Conservation (phyloP, 1,140 invertebrate species). For the Nixonia krombeini region DNA sequence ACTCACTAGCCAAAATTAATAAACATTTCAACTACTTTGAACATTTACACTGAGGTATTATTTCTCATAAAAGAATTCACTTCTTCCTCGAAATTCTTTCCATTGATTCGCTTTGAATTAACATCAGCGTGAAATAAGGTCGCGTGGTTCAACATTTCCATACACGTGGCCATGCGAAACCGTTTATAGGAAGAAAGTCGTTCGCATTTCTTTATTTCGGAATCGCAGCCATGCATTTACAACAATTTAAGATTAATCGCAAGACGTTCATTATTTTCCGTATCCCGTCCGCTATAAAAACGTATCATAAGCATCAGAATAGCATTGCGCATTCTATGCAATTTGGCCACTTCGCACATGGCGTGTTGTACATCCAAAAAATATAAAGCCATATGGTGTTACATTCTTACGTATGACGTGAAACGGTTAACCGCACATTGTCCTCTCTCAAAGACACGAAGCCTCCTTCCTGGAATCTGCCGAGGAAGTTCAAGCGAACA, state of each 20-base stretch:
- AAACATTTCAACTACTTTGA: too few relatives aligned
- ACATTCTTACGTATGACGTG: constrained; percentile 17
- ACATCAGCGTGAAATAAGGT: too few relatives aligned
- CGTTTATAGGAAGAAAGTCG: too few relatives aligned
- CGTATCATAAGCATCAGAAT: constrained; percentile 20
- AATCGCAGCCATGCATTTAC: too few relatives aligned
- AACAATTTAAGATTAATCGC: neutral
- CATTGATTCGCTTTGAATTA: too few relatives aligned
- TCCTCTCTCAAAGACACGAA: constrained; percentile 29
- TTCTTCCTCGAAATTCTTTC: too few relatives aligned
- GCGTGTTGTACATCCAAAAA: constrained; percentile 16
- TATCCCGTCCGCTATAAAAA: neutral
- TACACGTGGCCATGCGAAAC: too few relatives aligned
- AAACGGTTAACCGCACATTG: constrained; percentile 44
- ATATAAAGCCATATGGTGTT: constrained; percentile 32
- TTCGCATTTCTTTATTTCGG: too few relatives aligned
- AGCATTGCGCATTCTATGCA: constrained; percentile 7
- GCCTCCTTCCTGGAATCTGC: constrained; percentile 20
- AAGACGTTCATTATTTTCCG: constrained; percentile 12
- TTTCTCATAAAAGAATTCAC: too few relatives aligned
- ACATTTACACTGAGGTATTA: too few relatives aligned
- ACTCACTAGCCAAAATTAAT: too few relatives aligned
- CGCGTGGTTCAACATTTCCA: too few relatives aligned
- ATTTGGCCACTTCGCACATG: constrained; percentile 39
- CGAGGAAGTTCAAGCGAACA: constrained; percentile 36